Evolutionary conservation across 2,113 vertebrate species (phyloP).

Genomic region (Pituophis catenifer): DNA sequence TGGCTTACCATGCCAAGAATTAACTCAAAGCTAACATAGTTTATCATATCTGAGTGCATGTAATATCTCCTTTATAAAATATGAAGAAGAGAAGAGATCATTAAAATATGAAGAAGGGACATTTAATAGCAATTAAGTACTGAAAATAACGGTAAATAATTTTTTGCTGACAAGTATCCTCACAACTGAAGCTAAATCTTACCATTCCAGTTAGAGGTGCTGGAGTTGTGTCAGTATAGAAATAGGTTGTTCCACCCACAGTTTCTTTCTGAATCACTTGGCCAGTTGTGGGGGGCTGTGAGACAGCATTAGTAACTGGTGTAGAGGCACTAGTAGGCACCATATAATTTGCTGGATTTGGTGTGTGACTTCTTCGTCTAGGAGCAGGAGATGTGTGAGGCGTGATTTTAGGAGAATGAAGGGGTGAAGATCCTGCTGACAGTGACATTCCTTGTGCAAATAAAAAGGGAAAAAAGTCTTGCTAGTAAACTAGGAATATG

Average conservation of each 20-base stretch:
- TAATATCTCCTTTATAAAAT: neutral
- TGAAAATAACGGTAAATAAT: neutral
- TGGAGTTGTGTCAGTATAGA: slow-evolving; percentile 96
- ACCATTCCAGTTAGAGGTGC: slow-evolving; percentile 95
- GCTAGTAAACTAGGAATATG: neutral
- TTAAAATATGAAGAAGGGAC: neutral
- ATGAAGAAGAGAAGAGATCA: neutral
- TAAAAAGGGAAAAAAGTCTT: slow-evolving; percentile 23
- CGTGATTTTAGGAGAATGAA: slow-evolving; percentile 98
- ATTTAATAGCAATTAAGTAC: neutral
- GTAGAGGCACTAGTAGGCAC: slow-evolving; percentile 89
- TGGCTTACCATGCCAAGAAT: neutral
- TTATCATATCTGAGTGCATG: neutral
- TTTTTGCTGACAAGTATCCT: neutral
- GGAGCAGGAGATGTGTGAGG: slow-evolving; percentile 96
- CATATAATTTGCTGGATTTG: slow-evolving; percentile 95
- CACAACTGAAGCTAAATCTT: slow-evolving; percentile 44
- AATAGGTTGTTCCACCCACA: slow-evolving; percentile 97
- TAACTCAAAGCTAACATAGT: neutral
- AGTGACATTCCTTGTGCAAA: slow-evolving; percentile 90
- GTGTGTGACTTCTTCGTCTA: slow-evolving; percentile 96
- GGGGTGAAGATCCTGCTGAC: slow-evolving; percentile 96
- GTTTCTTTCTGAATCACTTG: slow-evolving; percentile 99
- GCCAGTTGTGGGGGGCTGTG: slow-evolving; percentile 76
- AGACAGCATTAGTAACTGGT: slow-evolving; percentile 76